Percentiles rank a stretch among this genome's conserved stretches.
Evolutionary conservation across 2,888 invertebrate genomes (phyloP).

Genomic region (Thereva nobilitata): DNA sequence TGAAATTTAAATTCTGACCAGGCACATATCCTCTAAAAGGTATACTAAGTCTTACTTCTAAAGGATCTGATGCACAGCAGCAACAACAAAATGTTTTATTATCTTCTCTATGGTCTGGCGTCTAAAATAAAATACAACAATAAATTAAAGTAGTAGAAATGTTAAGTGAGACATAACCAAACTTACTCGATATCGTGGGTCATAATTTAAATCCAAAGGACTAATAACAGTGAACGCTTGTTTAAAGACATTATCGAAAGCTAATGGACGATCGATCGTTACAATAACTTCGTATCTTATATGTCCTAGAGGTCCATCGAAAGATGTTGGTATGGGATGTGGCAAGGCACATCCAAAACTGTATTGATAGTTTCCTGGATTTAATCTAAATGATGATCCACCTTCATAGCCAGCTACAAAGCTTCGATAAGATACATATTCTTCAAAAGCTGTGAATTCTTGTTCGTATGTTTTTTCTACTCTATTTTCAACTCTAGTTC

Average conservation of each 20-base stretch:
- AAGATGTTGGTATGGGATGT: conserved; percentile 68
- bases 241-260: conserved; percentile 49
- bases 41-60: conserved; percentile 5
- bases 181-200: conserved; percentile 1
- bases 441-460: conserved; percentile 12
- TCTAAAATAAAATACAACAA: background rate
- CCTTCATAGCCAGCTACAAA: conserved; percentile 2
- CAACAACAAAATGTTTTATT: conserved; percentile 9
- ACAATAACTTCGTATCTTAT: conserved; percentile 80
- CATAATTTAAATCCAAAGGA: conserved; percentile 10
- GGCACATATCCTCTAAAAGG: conserved; percentile 11
- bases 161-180: background rate
- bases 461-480: conserved; percentile 16
- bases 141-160: background rate
- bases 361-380: conserved; percentile 2
- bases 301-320: conserved; percentile 74
- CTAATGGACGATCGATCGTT: conserved; percentile 78
- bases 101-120: background rate
- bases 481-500: conserved; percentile 15
- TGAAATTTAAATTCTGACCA: conserved; percentile 9
- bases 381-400: background rate
- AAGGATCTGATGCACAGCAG: conserved; percentile 4
- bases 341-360: background rate
- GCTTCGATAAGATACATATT: background rate
- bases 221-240: conserved; percentile 16